Conservation (phyloP, 1,140 invertebrate genomes). For the Aphis gossypii region DNA sequence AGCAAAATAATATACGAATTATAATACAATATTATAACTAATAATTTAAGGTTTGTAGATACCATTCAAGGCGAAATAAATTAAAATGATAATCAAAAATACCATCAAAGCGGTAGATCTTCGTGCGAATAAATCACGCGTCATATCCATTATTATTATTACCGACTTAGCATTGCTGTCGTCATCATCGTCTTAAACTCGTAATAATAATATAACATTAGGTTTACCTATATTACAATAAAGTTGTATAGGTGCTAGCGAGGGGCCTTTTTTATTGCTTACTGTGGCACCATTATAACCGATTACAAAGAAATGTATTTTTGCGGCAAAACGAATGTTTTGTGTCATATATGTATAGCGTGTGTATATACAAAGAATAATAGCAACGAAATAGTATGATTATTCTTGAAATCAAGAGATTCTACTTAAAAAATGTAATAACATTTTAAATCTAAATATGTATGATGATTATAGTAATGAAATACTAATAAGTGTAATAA, state of each 20-base stretch:
- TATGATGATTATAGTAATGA: background rate
- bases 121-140: background rate
- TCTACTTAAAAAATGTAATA: background rate
- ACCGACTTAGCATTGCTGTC: background rate
- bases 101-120: background rate
- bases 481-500: background rate
- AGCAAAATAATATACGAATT: background rate
- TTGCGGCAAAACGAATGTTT: background rate
- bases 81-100: constrained; percentile 4
- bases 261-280: background rate
- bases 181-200: background rate
- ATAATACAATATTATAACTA: background rate
- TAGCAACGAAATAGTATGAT: background rate
- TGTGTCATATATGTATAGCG: background rate
- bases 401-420: background rate
- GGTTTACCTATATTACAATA: background rate
- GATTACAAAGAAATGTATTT: background rate
- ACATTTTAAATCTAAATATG: background rate
- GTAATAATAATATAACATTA: background rate
- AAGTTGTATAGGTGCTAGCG: background rate
- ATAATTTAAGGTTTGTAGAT: background rate
- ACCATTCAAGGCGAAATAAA: background rate
- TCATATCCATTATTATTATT: constrained; percentile 18
- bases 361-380: background rate
- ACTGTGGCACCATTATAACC: background rate